phyloP scores from a whole-genome alignment of 2,113 vertebrate species.

The Psittacus erithacus region DNA sequence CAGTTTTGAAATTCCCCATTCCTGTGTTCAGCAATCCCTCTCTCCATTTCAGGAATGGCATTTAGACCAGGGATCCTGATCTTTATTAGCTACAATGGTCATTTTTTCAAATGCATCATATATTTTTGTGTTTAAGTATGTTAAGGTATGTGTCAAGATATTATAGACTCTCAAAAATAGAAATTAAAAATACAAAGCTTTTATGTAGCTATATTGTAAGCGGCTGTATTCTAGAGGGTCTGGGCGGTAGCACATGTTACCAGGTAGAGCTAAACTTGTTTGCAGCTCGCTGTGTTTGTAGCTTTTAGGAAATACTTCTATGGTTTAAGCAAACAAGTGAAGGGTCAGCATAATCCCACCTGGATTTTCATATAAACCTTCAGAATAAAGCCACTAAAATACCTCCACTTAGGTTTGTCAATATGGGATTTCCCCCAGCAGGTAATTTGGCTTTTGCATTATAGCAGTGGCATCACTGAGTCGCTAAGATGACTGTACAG shows the following conservation, averaged over 20 bases:
- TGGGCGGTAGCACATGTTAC: background rate
- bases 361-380: conserved; percentile 30
- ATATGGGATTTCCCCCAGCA: background rate
- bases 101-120: background rate
- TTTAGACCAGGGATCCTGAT: background rate
- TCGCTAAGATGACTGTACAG: conserved; percentile 5
- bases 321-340: conserved; percentile 8
- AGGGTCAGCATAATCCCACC: background rate
- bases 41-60: background rate
- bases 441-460: conserved; percentile 2
- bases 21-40: background rate
- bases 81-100: background rate
- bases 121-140: background rate
- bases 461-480: background rate
- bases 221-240: background rate
- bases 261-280: background rate
- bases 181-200: background rate
- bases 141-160: background rate
- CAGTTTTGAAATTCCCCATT: background rate
- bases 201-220: background rate
- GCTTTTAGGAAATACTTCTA: background rate
- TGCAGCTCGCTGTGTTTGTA: background rate
- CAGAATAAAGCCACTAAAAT: conserved; percentile 26
- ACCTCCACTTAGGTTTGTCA: background rate
- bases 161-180: background rate